Conservation (phyloP, 2,888 invertebrate species). For the Lithophane semibrunnea region DNA sequence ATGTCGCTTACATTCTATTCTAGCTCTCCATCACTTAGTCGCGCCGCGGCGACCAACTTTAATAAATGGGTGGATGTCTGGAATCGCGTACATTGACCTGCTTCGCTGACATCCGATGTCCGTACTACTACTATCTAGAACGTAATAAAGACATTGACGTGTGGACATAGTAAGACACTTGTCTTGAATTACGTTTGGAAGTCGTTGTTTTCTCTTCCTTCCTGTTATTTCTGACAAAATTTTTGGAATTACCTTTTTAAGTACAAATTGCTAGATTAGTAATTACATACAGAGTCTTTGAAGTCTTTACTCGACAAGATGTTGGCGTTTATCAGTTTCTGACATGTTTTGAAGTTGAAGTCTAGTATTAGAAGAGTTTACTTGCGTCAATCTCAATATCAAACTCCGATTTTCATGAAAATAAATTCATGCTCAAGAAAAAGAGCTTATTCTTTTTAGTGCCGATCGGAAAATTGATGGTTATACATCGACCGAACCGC, state of each 20-base stretch:
- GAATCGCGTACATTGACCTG: constrained; percentile 56
- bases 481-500: constrained; percentile 19
- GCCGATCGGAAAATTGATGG: constrained; percentile 30
- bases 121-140: constrained; percentile 21
- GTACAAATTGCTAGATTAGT: not conserved
- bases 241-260: not conserved
- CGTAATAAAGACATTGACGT: constrained; percentile 41
- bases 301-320: too few relatives aligned
- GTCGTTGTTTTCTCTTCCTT: not conserved
- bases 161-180: constrained; percentile 25
- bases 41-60: constrained; percentile 35
- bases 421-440: constrained; percentile 43
- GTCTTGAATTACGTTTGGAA: constrained; percentile 4
- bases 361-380: not conserved
- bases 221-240: not conserved
- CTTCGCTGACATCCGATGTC: constrained; percentile 50
- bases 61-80: constrained; percentile 51
- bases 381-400: not conserved
- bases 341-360: too few relatives aligned
- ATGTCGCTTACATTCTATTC: constrained; percentile 43
- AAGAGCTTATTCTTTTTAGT: constrained; percentile 43
- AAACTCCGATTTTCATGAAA: constrained; percentile 18
- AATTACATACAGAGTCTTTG: not conserved
- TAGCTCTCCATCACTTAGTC: constrained; percentile 46
- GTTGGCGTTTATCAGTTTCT: too few relatives aligned